Conservation (phyloP, 1,140 invertebrate species). For the Hylaeus volcanicus region DNA sequence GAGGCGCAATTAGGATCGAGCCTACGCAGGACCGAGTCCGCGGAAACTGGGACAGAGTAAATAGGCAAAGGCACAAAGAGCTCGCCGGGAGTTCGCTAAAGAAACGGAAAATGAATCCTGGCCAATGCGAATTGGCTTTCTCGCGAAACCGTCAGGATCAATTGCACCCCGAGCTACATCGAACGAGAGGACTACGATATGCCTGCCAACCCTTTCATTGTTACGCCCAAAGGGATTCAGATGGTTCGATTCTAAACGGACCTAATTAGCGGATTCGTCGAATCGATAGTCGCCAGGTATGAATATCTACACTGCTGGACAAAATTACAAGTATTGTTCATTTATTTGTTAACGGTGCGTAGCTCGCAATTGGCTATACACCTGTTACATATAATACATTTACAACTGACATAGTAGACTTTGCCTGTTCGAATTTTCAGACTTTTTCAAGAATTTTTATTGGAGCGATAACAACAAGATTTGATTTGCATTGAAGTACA, state of each 20-base stretch:
- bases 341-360: too few relatives aligned
- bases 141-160: not conserved
- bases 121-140: too few relatives aligned
- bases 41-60: constrained; percentile 26
- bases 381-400: too few relatives aligned
- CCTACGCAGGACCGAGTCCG: constrained; percentile 14
- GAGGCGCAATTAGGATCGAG: constrained; percentile 22
- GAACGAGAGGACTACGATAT: not conserved
- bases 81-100: not conserved
- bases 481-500: too few relatives aligned
- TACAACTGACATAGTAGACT: too few relatives aligned
- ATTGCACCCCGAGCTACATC: not conserved
- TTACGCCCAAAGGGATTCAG: not conserved
- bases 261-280: not conserved
- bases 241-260: not conserved
- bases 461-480: too few relatives aligned
- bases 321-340: too few relatives aligned
- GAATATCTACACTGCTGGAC: too few relatives aligned
- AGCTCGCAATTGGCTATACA: too few relatives aligned
- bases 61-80: constrained; percentile 14
- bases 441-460: too few relatives aligned
- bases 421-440: too few relatives aligned
- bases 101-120: constrained; percentile 12
- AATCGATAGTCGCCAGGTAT: not conserved
- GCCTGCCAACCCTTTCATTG: not conserved